phyloP scores from a whole-genome alignment of 1,140 invertebrate species.

The Periplaneta americana region DNA sequence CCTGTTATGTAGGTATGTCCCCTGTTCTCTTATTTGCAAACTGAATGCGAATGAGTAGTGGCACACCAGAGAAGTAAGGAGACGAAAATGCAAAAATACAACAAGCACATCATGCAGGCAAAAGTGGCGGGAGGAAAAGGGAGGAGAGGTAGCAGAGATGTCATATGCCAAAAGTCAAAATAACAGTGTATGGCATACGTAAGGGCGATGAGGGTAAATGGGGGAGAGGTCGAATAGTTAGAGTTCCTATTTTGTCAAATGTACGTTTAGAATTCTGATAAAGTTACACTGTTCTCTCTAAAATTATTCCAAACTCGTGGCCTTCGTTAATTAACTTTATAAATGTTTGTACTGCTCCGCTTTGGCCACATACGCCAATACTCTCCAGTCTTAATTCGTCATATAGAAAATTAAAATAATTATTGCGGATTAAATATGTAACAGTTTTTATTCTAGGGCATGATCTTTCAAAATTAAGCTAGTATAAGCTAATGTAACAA shows the following conservation, averaged over 20 bases:
- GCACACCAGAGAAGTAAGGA: not conserved
- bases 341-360: no score
- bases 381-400: no score
- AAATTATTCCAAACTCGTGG: no score
- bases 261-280: not conserved
- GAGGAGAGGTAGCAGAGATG: not conserved
- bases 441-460: no score
- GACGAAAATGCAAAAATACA: not conserved
- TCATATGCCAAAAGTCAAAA: not conserved
- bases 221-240: not conserved
- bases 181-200: not conserved
- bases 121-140: not conserved
- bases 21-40: not conserved
- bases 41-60: not conserved
- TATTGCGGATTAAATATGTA: no score
- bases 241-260: not conserved
- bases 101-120: not conserved
- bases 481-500: no score
- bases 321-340: no score
- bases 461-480: no score
- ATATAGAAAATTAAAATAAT: no score
- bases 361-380: no score
- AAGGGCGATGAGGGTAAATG: not conserved
- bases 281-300: not conserved
- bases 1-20: not conserved